A percentile compares a stretch with the other conserved stretches of the same genome.
Conservation (phyloP, 2,797 vertebrate genomes). For the Xenentodon cancila region DNA sequence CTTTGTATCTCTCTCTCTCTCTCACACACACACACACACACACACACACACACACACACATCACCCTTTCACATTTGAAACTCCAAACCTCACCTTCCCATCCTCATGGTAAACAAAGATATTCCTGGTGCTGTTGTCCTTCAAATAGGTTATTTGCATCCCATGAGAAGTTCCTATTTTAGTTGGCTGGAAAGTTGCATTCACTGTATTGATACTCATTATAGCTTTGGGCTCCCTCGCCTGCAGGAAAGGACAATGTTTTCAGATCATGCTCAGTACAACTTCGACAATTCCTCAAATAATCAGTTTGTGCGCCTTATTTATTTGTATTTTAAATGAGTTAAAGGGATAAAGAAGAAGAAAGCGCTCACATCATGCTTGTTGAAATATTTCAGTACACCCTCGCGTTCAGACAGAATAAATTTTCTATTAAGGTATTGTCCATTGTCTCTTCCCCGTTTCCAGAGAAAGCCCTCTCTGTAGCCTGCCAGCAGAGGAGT, state of each 20-base stretch:
- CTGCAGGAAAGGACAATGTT: slow-evolving; percentile 66
- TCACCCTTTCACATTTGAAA: background rate
- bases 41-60: background rate
- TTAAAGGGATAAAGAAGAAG: background rate
- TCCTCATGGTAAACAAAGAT: slow-evolving; percentile 97
- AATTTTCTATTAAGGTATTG: slow-evolving; percentile 96
- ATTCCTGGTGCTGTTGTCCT: slow-evolving; percentile 96
- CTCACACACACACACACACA: too few relatives aligned
- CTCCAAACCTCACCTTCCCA: slow-evolving; percentile 87
- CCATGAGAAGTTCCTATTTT: slow-evolving; percentile 92
- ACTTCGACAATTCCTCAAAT: background rate
- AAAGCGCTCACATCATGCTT: slow-evolving; percentile 37
- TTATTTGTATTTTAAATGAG: too few relatives aligned
- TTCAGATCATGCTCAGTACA: background rate
- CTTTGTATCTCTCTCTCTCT: too few relatives aligned
- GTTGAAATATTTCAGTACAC: slow-evolving; percentile 72
- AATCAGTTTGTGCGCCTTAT: too few relatives aligned
- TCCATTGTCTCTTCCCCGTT: slow-evolving; percentile 94
- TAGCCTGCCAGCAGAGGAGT: slow-evolving; percentile 84
- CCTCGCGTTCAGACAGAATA: slow-evolving; percentile 93
- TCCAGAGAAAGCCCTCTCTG: slow-evolving; percentile 96
- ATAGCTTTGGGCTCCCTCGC: slow-evolving; percentile 95
- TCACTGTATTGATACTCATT: slow-evolving; percentile 92
- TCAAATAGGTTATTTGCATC: slow-evolving; percentile 94
- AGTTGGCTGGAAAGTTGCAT: slow-evolving; percentile 92